phyloP scores from a whole-genome alignment of 2,113 vertebrate species.

The Notothenia coriiceps region DNA sequence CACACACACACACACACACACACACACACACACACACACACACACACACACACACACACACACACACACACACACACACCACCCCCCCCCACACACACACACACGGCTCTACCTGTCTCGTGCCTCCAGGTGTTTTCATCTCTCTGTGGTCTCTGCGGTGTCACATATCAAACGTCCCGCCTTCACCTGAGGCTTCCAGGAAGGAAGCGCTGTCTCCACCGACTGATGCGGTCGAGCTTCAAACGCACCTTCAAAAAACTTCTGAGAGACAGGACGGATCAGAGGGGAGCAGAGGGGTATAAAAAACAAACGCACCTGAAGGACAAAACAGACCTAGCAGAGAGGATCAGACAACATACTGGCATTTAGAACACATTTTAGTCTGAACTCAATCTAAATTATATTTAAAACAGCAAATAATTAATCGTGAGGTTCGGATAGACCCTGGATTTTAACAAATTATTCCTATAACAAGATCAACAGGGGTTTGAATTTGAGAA shows the following conservation, averaged over 20 bases:
- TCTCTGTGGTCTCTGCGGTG: constrained; percentile 62
- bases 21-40: constrained; percentile 5
- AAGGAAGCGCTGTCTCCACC: constrained; percentile 64
- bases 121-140: constrained; percentile 72
- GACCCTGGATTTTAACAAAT: no score
- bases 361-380: not conserved
- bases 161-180: constrained; percentile 70
- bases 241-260: constrained; percentile 56
- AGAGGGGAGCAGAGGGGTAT: constrained; percentile 47
- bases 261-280: constrained; percentile 56
- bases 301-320: constrained; percentile 51
- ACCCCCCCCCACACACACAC: not conserved
- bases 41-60: constrained; percentile 34
- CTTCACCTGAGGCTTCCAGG: constrained; percentile 68
- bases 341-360: not conserved
- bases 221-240: constrained; percentile 75
- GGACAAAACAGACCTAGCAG: not conserved
- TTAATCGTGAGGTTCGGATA: no score
- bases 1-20: constrained; percentile 41
- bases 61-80: constrained; percentile 17
- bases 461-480: no score
- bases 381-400: no score
- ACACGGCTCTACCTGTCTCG: constrained; percentile 34
- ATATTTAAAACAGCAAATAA: no score
- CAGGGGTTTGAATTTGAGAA: no score